Conservation (phyloP, 2,888 invertebrate species). For the Pterobdella sp. region DNA sequence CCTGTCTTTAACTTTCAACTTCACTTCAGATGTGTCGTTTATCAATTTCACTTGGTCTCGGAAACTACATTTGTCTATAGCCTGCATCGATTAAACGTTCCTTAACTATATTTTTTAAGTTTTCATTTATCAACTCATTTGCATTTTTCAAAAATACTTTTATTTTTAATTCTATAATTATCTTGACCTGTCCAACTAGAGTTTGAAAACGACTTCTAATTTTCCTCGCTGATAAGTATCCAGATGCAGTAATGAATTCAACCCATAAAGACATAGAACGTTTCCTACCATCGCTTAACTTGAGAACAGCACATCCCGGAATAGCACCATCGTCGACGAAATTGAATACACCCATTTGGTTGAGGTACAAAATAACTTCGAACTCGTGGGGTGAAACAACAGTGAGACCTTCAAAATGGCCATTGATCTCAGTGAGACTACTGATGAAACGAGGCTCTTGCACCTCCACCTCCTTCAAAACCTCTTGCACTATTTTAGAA, state of each 20-base stretch:
- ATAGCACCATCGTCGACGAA: conserved; percentile 81
- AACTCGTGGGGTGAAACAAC: conserved; percentile 86
- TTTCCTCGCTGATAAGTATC: conserved; percentile 84
- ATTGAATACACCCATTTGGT: conserved; percentile 95
- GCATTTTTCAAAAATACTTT: not conserved
- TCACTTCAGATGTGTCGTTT: conserved; percentile 85
- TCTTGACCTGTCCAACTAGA: conserved; percentile 28
- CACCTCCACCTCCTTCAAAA: conserved; percentile 85
- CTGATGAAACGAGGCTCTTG: conserved; percentile 90
- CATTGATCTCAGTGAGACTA: conserved; percentile 61
- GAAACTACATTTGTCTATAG: conserved; percentile 85
- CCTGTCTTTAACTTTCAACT: conserved; percentile 75
- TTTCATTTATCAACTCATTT: not conserved
- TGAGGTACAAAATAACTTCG: conserved; percentile 85
- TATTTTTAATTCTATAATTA: not conserved
- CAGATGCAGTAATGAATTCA: conserved; percentile 91
- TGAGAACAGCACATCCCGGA: conserved; percentile 80
- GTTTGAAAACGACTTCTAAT: conserved; percentile 58
- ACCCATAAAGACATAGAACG: conserved; percentile 95
- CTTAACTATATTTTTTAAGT: not conserved
- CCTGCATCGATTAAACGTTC: conserved; percentile 57
- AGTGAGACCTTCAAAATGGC: conserved; percentile 79
- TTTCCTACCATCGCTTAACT: conserved; percentile 86
- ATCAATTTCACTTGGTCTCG: conserved; percentile 87
- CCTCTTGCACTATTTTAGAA: conserved; percentile 71